Conservation (phyloP, 2,888 invertebrate species). For the Lutraria lutraria region DNA sequence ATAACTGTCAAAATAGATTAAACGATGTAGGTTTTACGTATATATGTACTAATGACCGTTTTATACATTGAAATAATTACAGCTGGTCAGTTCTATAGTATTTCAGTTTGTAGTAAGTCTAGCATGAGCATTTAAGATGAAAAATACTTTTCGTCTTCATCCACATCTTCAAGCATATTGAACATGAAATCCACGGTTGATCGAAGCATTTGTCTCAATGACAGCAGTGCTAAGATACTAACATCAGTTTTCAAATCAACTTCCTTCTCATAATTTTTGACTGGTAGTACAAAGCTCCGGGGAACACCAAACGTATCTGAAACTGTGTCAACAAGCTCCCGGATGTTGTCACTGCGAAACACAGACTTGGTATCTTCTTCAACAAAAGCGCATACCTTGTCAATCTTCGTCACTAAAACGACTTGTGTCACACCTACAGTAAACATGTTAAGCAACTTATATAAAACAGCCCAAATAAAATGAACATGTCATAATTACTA, state of each 20-base stretch:
- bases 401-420: conserved; percentile 74
- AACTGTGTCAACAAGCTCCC: conserved; percentile 64
- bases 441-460: neutral
- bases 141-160: conserved; percentile 12
- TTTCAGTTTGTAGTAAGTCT: too few relatives aligned
- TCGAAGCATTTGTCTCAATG: conserved; percentile 64
- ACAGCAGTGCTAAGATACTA: conserved; percentile 60
- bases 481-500: too few relatives aligned
- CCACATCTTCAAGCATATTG: conserved; percentile 52
- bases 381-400: conserved; percentile 68
- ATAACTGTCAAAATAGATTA: too few relatives aligned
- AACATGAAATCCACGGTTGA: conserved; percentile 67
- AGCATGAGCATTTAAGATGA: neutral
- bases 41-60: too few relatives aligned
- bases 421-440: conserved; percentile 71
- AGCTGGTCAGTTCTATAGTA: too few relatives aligned
- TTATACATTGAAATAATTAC: too few relatives aligned
- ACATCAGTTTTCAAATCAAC: conserved; percentile 59
- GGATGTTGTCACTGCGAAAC: conserved; percentile 57
- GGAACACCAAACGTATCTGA: conserved; percentile 67
- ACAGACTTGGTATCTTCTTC: conserved; percentile 55
- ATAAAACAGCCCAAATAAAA: too few relatives aligned
- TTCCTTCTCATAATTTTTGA: conserved; percentile 73
- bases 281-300: conserved; percentile 64
- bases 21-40: too few relatives aligned